Evolutionary conservation across 1,140 invertebrate genomes (phyloP).

Genomic region (Epicauta chinensis): DNA sequence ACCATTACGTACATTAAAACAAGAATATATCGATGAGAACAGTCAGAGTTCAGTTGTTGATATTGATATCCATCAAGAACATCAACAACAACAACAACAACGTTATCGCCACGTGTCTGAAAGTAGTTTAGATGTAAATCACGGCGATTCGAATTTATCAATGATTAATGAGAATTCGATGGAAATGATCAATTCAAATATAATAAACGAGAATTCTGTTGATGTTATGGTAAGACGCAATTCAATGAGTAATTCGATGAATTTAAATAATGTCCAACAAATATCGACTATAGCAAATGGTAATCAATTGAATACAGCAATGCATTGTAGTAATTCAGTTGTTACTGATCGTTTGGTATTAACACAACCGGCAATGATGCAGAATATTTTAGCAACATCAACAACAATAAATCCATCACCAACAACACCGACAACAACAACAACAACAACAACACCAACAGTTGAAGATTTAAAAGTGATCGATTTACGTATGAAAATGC

Average conservation of each 20-base stretch:
- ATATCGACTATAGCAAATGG: too few relatives aligned
- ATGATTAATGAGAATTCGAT: constrained; percentile 47
- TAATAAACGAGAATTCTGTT: constrained; percentile 37
- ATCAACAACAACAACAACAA: too few relatives aligned
- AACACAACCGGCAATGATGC: constrained; percentile 5
- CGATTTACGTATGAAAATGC: constrained; percentile 40
- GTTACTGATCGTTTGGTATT: constrained; percentile 16
- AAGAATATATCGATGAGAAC: constrained; percentile 63
- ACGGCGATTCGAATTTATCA: constrained; percentile 40
- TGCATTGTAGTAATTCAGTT: constrained; percentile 12
- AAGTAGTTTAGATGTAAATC: constrained; percentile 43
- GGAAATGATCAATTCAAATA: constrained; percentile 43
- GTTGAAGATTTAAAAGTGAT: constrained; percentile 36
- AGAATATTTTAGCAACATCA: constrained; percentile 2
- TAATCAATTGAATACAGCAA: constrained; percentile 5
- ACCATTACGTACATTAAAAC: constrained; percentile 51
- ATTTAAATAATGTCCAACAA: background rate
- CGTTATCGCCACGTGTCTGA: constrained; percentile 38
- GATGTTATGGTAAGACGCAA: constrained; percentile 32
- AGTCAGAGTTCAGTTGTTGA: constrained; percentile 54
- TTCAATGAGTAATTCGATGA: constrained; percentile 18
- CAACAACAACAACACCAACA: background rate
- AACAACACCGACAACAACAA: background rate
- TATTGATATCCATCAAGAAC: constrained; percentile 29
- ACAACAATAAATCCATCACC: background rate